Conservation (phyloP, 1,140 invertebrate genomes). For the Melitaea cinxia region DNA sequence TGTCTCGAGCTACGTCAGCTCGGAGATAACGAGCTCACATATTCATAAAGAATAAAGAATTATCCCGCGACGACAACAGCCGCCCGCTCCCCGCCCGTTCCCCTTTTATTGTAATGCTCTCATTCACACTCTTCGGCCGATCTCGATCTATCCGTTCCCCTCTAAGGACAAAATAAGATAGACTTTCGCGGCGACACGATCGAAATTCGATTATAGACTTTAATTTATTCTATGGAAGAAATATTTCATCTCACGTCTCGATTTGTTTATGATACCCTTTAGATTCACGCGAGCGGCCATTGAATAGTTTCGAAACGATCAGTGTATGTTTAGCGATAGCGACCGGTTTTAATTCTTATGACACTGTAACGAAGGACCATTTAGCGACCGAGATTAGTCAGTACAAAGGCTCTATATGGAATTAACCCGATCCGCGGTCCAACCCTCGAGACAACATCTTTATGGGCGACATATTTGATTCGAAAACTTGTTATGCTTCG, state of each 20-base stretch:
- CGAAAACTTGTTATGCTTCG: constrained; percentile 81
- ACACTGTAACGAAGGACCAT: constrained; percentile 62
- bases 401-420: constrained; percentile 67
- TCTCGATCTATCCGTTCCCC: constrained; percentile 76
- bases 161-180: constrained; percentile 67
- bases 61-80: constrained; percentile 65
- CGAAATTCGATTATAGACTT: constrained; percentile 78
- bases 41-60: constrained; percentile 81
- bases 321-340: constrained; percentile 57
- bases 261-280: constrained; percentile 75
- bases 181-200: constrained; percentile 50
- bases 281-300: constrained; percentile 53
- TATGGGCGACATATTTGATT: constrained; percentile 81
- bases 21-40: constrained; percentile 80
- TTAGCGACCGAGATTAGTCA: constrained; percentile 48
- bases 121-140: constrained; percentile 75
- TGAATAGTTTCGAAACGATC: constrained; percentile 72
- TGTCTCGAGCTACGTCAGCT: constrained; percentile 70
- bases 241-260: constrained; percentile 75
- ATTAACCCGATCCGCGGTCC: constrained; percentile 61
- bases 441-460: constrained; percentile 76
- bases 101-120: constrained; percentile 71
- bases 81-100: constrained; percentile 54
- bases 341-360: constrained; percentile 79
- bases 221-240: constrained; percentile 79